These are phyloP conservation scores for Mohoua ochrocephala DNA, from an alignment of 2,113 vertebrate genomes.

Conservation along the genomic window DNA sequence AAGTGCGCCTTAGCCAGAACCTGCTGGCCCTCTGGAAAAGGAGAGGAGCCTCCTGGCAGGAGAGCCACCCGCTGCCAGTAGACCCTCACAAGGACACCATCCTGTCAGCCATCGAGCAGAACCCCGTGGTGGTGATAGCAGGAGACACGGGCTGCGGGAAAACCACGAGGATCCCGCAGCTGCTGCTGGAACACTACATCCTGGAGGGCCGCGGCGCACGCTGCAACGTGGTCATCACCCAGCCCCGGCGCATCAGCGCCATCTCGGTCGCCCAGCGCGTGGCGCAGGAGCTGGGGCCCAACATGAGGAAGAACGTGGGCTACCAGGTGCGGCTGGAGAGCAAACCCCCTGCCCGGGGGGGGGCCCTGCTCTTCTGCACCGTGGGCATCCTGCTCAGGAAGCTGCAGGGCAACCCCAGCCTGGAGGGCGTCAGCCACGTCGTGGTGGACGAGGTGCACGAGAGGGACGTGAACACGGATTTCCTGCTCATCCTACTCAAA, in stretches of 20 bases:
- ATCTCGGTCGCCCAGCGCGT: conserved; percentile 93
- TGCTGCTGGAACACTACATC: conserved; percentile 86
- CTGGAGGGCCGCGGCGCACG: conserved; percentile 76
- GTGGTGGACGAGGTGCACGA: conserved; percentile 97
- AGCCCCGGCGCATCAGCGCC: conserved; percentile 92
- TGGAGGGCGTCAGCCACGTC: conserved; percentile 91
- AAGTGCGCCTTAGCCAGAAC: conserved; percentile 69
- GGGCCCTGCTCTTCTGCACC: conserved; percentile 93
- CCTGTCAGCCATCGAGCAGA: conserved; percentile 78
- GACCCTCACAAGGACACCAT: conserved; percentile 84
- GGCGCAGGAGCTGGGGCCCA: conserved; percentile 87
- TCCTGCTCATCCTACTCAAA: conserved; percentile 90
- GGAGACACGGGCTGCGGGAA: conserved; percentile 97
- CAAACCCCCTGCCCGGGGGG: conserved; percentile 81
- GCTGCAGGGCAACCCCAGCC: conserved; percentile 85
- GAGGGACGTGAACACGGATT: conserved; percentile 92
- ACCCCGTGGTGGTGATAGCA: conserved; percentile 86
- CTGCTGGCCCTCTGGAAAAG: conserved; percentile 84
- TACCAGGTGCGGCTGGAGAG: conserved; percentile 96
- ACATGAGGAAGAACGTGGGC: conserved; percentile 82
- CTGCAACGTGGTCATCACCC: conserved; percentile 93
- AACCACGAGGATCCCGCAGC: conserved; percentile 91
- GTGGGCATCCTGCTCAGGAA: conserved; percentile 92
- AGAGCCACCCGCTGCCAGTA: conserved; percentile 78
- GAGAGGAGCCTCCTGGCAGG: conserved; percentile 53